Evolutionary conservation across 2,888 invertebrate genomes (phyloP), one percentile per base, ranked within the genome.

Genomic region (Cartodere bifasciata): DNA sequence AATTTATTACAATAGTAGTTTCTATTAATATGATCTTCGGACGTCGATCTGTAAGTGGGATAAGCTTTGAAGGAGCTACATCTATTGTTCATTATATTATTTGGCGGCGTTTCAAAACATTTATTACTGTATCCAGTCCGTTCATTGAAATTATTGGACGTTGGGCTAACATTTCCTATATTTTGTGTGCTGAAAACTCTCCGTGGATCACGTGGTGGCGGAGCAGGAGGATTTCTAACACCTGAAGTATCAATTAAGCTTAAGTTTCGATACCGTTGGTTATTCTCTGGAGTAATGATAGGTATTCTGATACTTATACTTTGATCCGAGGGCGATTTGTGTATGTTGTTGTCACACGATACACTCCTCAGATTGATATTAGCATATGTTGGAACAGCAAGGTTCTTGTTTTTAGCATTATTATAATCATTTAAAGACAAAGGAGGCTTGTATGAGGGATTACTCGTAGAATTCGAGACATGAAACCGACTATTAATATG

Each of bases 201-300:
- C 35, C 75, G 67, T 46, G 77, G 81, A 56, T 80, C 82, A 44
- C 80, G 64, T n/a, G 84, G 83, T 1, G 85, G 84, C 15, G 84
- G 84, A 3, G 78, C 75, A 0, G 85, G 84, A 4, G 84, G 82
- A 14, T 31, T 21, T 27, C 38, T 43, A 4, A 48, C 29, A 26
- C 43, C 41, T 16, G 42, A 33, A n/a, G 43, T 24, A 26, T 56
- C 56, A 7, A 53, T 45, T 14, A 55, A 38, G 38, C 49, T 53
- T 13, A 50, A 39, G 42, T 55, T 55, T 34, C 53, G 44, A 28
- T 42, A 45, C 26, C 44, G 38, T 2, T 34, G 23, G 29, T 46
- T 45, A n/a, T n/a, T n/a, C n/a, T n/a, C n/a, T 13, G 52, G 51
- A 41, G 48, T 49, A 13, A 48, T 43, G 11, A 54, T 39, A n/a